These are phyloP conservation scores for Clarias macrocephalus DNA, from an alignment of 2,113 vertebrate species.

Conservation along the genomic window DNA sequence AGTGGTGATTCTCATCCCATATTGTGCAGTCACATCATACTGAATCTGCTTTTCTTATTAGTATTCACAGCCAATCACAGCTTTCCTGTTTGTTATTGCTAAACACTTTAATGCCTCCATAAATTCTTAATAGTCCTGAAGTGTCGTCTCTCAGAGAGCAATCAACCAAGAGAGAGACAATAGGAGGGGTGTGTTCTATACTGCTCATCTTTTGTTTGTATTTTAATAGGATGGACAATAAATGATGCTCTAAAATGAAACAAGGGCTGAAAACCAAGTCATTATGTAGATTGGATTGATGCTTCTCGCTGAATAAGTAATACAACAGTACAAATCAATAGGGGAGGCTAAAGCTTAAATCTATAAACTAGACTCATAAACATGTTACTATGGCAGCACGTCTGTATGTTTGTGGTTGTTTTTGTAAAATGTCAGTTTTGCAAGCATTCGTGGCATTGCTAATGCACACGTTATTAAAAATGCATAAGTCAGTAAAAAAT, in stretches of 20 bases:
- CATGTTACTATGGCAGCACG: neutral
- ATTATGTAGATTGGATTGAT: neutral
- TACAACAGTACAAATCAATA: neutral
- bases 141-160: neutral
- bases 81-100: neutral
- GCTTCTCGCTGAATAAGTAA: neutral
- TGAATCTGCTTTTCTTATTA: neutral
- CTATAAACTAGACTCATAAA: neutral
- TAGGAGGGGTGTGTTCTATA: neutral
- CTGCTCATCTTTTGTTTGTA: neutral
- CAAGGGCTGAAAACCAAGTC: neutral
- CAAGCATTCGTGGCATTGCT: neutral
- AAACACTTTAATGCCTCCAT: neutral
- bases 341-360: neutral
- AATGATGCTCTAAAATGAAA: neutral
- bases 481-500: too few species aligned
- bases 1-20: too few species aligned
- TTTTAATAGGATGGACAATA: neutral
- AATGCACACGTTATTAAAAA: neutral
- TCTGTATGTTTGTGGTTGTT: neutral
- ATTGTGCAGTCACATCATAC: neutral
- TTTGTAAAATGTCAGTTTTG: neutral
- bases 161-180: neutral
- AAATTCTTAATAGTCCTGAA: slow-evolving; percentile 1
- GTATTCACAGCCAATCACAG: slow-evolving; percentile 1